Conservation (phyloP, 2,113 vertebrate genomes). For the Larimichthys crocea region DNA sequence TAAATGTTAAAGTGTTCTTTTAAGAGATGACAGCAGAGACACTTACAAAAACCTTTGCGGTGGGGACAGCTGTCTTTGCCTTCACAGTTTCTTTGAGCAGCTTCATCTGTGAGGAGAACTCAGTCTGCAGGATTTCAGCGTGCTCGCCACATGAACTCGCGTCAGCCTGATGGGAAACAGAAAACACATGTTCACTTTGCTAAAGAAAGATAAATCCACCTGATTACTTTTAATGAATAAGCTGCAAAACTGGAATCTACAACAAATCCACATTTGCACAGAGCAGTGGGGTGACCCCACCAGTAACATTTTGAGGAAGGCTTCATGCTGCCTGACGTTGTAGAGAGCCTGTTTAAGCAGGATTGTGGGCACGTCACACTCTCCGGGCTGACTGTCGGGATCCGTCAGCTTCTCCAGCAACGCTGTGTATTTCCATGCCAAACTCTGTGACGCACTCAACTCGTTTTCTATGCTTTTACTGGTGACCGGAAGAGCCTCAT, state of each 20-base stretch:
- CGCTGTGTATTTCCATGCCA: conserved; percentile 86
- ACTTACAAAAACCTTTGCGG: conserved; percentile 91
- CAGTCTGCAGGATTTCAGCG: conserved; percentile 81
- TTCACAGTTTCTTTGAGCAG: conserved; percentile 83
- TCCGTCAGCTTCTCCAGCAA: conserved; percentile 84
- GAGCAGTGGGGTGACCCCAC: conserved; percentile 76
- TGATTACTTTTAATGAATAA: background rate
- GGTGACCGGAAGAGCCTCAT: conserved; percentile 80
- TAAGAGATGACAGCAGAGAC: background rate
- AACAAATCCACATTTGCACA: background rate
- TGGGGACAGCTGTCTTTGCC: conserved; percentile 84
- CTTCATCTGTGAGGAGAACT: conserved; percentile 83
- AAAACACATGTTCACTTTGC: background rate
- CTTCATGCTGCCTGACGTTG: conserved; percentile 89
- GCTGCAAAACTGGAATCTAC: background rate
- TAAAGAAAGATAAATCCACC: background rate
- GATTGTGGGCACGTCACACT: conserved; percentile 27
- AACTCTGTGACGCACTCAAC: conserved; percentile 76
- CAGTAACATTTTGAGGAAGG: conserved; percentile 89
- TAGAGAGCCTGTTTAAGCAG: conserved; percentile 89
- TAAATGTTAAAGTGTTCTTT: no score
- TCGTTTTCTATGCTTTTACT: conserved; percentile 73
- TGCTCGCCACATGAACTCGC: conserved; percentile 83
- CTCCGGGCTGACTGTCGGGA: conserved; percentile 16
- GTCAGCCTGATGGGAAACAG: conserved; percentile 85